phyloP scores from a whole-genome alignment of 23 tunicate genomes.

The Aplidium turbinatum region DNA sequence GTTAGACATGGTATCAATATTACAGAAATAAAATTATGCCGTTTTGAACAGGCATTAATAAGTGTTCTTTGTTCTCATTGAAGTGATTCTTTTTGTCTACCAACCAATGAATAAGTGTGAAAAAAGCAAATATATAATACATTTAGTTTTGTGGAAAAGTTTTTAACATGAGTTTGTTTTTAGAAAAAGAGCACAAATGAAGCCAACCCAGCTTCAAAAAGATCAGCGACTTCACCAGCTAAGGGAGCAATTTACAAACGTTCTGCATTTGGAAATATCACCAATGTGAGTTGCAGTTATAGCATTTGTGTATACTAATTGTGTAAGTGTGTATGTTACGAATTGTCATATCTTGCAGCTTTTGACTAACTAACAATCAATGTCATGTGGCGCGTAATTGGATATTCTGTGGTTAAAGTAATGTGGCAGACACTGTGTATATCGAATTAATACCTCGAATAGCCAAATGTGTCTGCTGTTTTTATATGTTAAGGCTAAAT shows the following conservation, averaged over 20 bases:
- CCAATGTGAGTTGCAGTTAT: conserved; percentile 47
- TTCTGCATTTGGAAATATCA: conserved; percentile 82
- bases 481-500: not conserved
- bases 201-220: conserved; percentile 42
- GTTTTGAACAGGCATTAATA: too few relatives aligned
- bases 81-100: too few relatives aligned
- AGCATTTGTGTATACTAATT: not conserved
- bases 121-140: too few relatives aligned
- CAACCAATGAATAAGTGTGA: too few relatives aligned
- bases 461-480: too few relatives aligned
- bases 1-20: too few relatives aligned
- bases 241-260: conserved; percentile 61
- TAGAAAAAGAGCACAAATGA: conserved; percentile 1
- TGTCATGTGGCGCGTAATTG: not conserved
- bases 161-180: too few relatives aligned
- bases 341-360: not conserved
- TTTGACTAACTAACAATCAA: not conserved
- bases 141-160: too few relatives aligned
- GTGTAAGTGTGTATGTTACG: not conserved
- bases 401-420: not conserved
- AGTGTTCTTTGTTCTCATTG: too few relatives aligned
- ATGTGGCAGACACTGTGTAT: too few relatives aligned
- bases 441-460: too few relatives aligned
- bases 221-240: conserved; percentile 77
- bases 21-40: too few relatives aligned